These are phyloP conservation scores for Nematostella vectensis DNA, from an alignment of 92 coral and sea anemone species.

Conservation along the genomic window DNA sequence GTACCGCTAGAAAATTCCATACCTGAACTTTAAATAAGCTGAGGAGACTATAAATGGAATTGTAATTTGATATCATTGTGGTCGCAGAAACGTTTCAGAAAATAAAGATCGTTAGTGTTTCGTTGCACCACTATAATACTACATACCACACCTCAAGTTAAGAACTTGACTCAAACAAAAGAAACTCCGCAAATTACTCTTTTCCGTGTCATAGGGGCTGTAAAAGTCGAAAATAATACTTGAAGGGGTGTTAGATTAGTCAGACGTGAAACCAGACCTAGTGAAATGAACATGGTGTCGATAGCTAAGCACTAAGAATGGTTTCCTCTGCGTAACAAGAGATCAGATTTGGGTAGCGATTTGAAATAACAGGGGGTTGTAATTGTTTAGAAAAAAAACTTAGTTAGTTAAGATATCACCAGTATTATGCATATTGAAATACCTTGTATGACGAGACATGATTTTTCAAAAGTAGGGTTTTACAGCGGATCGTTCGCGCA, in stretches of 20 bases:
- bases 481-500: conserved; percentile 4
- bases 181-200: neutral
- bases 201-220: neutral
- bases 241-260: neutral
- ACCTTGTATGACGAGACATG: conserved; percentile 17
- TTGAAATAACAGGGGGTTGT: conserved; percentile 1
- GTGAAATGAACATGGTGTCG: neutral
- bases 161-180: neutral
- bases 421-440: no score
- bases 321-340: neutral
- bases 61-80: no score
- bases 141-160: conserved; percentile 2
- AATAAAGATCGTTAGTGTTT: no score
- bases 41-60: no score
- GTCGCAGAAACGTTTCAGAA: no score
- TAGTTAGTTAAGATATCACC: no score
- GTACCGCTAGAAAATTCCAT: no score
- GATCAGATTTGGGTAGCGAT: conserved; percentile 4
- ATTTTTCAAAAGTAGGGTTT: neutral
- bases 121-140: no score
- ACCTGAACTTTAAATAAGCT: no score
- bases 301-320: neutral
- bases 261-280: neutral
- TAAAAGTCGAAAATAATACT: no score
- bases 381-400: neutral